A percentile compares a stretch with the other conserved stretches of the same genome.
Evolutionary conservation across 2,113 vertebrate species (phyloP).

Genomic region (Crocuta crocuta): DNA sequence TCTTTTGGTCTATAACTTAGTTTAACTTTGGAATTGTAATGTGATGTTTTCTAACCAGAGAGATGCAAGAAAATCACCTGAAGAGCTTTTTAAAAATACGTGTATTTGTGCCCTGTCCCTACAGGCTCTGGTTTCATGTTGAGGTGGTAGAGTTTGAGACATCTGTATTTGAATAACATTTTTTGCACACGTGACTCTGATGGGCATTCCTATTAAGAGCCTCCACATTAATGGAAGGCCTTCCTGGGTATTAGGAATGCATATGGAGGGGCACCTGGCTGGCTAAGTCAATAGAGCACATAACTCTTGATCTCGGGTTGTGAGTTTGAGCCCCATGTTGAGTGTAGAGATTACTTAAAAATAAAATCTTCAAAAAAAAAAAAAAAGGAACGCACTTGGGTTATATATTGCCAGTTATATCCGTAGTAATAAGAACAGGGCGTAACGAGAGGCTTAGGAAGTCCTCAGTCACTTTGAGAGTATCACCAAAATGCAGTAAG

Average conservation of each 20-base stretch:
- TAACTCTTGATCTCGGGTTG: not conserved
- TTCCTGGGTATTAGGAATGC: not conserved
- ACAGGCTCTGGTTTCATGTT: conserved; percentile 29
- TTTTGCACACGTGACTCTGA: not conserved
- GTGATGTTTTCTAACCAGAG: conserved; percentile 53
- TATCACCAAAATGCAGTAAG: not conserved
- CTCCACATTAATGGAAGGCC: not conserved
- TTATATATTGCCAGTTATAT: not conserved
- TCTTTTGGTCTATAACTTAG: conserved; percentile 46
- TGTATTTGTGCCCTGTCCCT: not conserved
- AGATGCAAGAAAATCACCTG: conserved; percentile 50
- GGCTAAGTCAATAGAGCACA: not conserved
- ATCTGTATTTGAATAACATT: not conserved
- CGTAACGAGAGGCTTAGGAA: conserved; percentile 40
- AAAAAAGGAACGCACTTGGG: not conserved
- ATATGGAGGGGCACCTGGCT: not conserved
- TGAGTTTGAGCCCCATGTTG: not conserved
- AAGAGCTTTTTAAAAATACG: conserved; percentile 19
- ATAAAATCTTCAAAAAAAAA: not conserved
- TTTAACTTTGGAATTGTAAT: conserved; percentile 50
- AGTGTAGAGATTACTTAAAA: not conserved
- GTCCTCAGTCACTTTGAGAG: conserved; percentile 21
- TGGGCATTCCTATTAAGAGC: conserved; percentile 1
- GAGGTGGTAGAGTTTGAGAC: not conserved
- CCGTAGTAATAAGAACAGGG: not conserved